phyloP scores from a whole-genome alignment of 2,113 vertebrate genomes.

The Gorsachius goisagi region DNA sequence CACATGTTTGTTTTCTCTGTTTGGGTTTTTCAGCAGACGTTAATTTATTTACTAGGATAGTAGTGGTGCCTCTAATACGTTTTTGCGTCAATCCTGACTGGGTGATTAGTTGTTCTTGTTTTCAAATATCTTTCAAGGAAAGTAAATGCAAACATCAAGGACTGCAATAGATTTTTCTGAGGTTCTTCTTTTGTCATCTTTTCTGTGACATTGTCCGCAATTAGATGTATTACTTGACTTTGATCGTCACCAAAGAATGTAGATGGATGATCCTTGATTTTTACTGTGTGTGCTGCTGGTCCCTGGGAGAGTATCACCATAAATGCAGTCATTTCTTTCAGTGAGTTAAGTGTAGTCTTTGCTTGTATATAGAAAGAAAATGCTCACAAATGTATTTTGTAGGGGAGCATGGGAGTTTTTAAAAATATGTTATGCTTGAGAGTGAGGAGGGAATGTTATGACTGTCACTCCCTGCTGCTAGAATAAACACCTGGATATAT shows the following conservation, averaged over 20 bases:
- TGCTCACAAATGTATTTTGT: not conserved
- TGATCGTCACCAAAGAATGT: not conserved
- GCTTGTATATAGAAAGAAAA: not conserved
- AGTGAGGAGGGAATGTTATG: not conserved
- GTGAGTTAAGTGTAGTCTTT: not conserved
- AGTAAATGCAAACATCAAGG: not conserved
- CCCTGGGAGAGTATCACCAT: not conserved
- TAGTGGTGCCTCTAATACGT: not conserved
- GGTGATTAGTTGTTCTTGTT: not conserved
- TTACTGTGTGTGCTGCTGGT: not conserved
- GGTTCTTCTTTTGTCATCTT: not conserved
- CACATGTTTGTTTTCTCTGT: not conserved
- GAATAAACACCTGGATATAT: constrained; percentile 19
- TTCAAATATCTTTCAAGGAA: not conserved
- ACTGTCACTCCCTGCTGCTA: constrained; percentile 10
- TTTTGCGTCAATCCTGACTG: not conserved
- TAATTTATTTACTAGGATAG: not conserved
- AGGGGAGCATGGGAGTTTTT: not conserved
- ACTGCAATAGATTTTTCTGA: not conserved
- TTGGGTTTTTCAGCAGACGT: not conserved
- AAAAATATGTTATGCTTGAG: not conserved
- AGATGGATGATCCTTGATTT: not conserved
- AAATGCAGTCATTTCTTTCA: not conserved
- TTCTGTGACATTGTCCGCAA: not conserved
- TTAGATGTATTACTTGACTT: not conserved